Conservation (phyloP, 2,888 invertebrate species). For the Trissoscelio sp. region DNA sequence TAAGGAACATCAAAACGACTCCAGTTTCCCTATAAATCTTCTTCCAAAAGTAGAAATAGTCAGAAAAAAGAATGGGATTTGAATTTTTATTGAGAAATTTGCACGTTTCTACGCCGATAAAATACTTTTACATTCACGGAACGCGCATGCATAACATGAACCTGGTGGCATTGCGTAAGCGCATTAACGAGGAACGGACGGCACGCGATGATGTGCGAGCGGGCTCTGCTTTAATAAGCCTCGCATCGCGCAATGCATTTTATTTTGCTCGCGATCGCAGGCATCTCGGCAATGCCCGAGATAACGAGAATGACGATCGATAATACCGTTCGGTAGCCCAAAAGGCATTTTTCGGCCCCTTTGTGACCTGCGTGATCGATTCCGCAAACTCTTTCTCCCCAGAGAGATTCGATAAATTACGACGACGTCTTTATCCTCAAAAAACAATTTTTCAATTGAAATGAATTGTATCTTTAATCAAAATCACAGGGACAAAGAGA, state of each 20-base stretch:
- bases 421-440: conserved; percentile 21
- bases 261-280: conserved; percentile 19
- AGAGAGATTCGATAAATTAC: conserved; percentile 17
- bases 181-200: conserved; percentile 53
- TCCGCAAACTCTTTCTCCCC: background rate
- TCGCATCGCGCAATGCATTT: conserved; percentile 51
- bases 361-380: conserved; percentile 13
- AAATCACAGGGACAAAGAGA: too few species aligned
- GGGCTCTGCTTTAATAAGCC: conserved; percentile 34
- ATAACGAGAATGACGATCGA: conserved; percentile 27
- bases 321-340: conserved; percentile 35
- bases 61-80: conserved; percentile 18
- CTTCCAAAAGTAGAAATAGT: too few species aligned
- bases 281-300: conserved; percentile 35
- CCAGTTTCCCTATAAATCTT: conserved; percentile 3
- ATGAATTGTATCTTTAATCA: too few species aligned
- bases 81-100: conserved; percentile 57
- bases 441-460: background rate
- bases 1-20: conserved; percentile 80
- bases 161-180: conserved; percentile 61
- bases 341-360: conserved; percentile 34
- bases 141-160: conserved; percentile 52
- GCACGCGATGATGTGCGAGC: conserved; percentile 49
- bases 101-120: conserved; percentile 50
- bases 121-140: conserved; percentile 58